phyloP scores from a whole-genome alignment of 2,113 vertebrate species.

The Ellobius talpinus region DNA sequence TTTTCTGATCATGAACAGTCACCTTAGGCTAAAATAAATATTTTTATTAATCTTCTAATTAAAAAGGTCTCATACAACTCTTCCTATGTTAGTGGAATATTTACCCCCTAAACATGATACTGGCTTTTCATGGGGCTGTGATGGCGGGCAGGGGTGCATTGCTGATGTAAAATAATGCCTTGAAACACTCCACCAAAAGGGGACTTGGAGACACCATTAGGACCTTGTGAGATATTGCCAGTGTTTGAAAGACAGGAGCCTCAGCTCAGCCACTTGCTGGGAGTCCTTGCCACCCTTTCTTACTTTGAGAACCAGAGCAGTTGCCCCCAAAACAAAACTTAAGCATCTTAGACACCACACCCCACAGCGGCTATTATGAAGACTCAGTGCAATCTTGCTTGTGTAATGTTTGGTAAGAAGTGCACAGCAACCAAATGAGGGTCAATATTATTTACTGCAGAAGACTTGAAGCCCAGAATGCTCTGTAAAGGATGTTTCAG shows the following conservation, averaged over 20 bases:
- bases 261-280: background rate
- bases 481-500: background rate
- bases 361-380: background rate
- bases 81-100: background rate
- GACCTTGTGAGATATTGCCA: background rate
- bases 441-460: background rate
- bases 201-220: background rate
- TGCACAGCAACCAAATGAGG: background rate
- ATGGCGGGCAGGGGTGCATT: background rate
- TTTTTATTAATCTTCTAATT: conserved; percentile 18
- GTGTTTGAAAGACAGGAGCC: accelerated
- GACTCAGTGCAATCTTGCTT: background rate
- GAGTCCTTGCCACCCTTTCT: background rate
- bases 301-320: background rate
- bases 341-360: background rate
- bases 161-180: conserved; percentile 39
- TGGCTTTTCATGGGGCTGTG: background rate
- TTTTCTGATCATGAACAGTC: background rate
- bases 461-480: conserved; percentile 31
- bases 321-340: background rate
- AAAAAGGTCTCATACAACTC: background rate
- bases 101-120: background rate
- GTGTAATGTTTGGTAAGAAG: background rate
- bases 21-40: conserved; percentile 16
- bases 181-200: background rate